Percentiles rank a stretch among this genome's conserved stretches.
phyloP scores from a whole-genome alignment of 53 echinoderm and acorn worm species.

The Henricia sp. region DNA sequence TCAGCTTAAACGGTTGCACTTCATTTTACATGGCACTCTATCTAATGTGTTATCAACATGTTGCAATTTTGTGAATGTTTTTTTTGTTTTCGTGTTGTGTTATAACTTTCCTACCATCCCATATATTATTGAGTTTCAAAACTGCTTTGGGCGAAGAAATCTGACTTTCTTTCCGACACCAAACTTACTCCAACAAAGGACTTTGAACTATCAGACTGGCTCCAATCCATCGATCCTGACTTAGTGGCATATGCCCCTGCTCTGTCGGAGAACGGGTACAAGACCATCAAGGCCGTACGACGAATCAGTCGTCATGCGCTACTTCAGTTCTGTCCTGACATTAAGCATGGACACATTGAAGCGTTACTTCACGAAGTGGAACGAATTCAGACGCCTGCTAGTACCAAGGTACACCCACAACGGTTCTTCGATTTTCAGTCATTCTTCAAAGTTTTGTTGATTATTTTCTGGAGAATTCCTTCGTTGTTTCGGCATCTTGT shows the following conservation, averaged over 20 bases:
- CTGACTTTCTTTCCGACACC: no score
- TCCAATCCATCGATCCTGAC: constrained; percentile 81
- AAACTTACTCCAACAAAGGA: no score
- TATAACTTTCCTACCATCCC: no score
- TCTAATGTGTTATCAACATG: no score
- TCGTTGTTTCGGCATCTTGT: not conserved
- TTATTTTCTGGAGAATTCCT: not conserved
- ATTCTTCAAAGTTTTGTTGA: not conserved
- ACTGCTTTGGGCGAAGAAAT: no score
- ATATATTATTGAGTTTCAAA: no score
- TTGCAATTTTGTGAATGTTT: no score
- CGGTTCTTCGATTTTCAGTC: not conserved
- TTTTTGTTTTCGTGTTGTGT: no score
- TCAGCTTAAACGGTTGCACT: no score
- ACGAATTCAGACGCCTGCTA: constrained; percentile 76
- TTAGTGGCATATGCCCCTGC: constrained; percentile 77
- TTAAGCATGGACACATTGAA: constrained; percentile 87
- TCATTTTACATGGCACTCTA: no score
- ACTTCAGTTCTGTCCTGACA: constrained; percentile 83
- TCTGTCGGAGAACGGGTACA: constrained; percentile 86
- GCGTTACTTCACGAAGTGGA: constrained; percentile 85
- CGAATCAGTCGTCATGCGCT: constrained; percentile 73
- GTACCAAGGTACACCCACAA: constrained; percentile 48
- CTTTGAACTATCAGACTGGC: constrained; percentile 87
- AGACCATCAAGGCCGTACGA: constrained; percentile 77